Conservation (phyloP, 2,888 invertebrate species). For the Argyresthia goedartella region DNA sequence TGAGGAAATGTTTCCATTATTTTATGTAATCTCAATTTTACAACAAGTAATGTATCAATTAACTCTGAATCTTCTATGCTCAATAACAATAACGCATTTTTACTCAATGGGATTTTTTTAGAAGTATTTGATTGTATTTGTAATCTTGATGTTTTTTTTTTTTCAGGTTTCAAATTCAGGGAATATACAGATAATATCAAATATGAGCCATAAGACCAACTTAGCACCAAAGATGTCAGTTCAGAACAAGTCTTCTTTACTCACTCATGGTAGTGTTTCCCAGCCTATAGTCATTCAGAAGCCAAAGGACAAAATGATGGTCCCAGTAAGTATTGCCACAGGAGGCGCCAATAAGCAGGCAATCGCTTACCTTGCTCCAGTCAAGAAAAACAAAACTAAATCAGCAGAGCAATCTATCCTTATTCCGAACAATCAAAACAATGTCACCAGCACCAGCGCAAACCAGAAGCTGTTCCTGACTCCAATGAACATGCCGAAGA, state of each 20-base stretch:
- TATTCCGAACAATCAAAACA: constrained; percentile 55
- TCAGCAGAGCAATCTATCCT: constrained; percentile 54
- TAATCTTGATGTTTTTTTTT: no score
- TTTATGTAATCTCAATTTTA: no score
- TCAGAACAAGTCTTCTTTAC: constrained; percentile 48
- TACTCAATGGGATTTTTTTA: no score
- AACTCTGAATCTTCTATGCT: no score
- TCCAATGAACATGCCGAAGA: constrained; percentile 71
- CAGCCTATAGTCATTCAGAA: constrained; percentile 73
- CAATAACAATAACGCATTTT: no score
- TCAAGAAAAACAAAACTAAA: constrained; percentile 43
- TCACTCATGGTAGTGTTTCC: constrained; percentile 46
- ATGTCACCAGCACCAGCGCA: constrained; percentile 38
- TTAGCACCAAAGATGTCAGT: constrained; percentile 48
- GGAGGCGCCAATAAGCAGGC: constrained; percentile 52
- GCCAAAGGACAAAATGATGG: constrained; percentile 62
- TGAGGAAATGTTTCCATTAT: no score
- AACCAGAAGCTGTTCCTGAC: constrained; percentile 71
- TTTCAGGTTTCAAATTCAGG: constrained; percentile 56
- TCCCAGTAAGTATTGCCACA: constrained; percentile 59
- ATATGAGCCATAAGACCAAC: constrained; percentile 48
- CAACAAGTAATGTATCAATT: no score
- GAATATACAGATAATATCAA: constrained; percentile 57
- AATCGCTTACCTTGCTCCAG: constrained; percentile 66
- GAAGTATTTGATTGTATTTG: no score